These are phyloP conservation scores for Galbula dea DNA, from an alignment of 2,113 vertebrate species.

Conservation along the genomic window DNA sequence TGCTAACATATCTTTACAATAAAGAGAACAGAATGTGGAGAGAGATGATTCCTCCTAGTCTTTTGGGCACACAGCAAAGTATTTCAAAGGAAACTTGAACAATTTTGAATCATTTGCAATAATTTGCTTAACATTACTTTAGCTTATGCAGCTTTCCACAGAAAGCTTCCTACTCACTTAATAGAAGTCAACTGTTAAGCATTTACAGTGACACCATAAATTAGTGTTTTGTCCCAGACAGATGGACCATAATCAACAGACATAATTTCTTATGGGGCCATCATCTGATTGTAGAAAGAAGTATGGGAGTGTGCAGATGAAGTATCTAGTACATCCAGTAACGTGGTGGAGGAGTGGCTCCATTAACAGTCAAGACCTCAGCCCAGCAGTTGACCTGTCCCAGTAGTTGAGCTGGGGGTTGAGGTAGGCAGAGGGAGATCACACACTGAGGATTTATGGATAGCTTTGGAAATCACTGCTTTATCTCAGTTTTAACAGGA, in stretches of 20 bases:
- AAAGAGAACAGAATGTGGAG: not conserved
- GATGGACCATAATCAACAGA: not conserved
- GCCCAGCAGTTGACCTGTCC: too few relatives aligned
- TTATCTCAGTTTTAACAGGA: not conserved
- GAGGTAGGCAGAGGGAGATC: not conserved
- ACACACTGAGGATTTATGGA: not conserved
- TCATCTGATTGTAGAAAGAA: not conserved
- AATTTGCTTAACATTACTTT: not conserved
- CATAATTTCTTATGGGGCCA: not conserved
- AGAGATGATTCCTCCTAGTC: not conserved
- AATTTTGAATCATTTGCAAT: not conserved
- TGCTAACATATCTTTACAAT: not conserved
- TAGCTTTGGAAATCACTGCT: not conserved
- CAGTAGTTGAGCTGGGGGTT: not conserved
- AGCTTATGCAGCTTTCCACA: not conserved
- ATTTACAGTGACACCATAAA: not conserved
- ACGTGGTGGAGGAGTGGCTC: not conserved
- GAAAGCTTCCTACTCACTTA: not conserved
- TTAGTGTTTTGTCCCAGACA: not conserved
- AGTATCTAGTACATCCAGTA: not conserved
- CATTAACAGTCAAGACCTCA: too few relatives aligned
- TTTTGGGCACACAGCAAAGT: not conserved
- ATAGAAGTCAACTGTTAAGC: not conserved
- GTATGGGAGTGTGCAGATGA: not conserved
- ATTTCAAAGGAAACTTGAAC: not conserved